Conservation (phyloP, 2,888 invertebrate species). For the Slavum lentiscoides region DNA sequence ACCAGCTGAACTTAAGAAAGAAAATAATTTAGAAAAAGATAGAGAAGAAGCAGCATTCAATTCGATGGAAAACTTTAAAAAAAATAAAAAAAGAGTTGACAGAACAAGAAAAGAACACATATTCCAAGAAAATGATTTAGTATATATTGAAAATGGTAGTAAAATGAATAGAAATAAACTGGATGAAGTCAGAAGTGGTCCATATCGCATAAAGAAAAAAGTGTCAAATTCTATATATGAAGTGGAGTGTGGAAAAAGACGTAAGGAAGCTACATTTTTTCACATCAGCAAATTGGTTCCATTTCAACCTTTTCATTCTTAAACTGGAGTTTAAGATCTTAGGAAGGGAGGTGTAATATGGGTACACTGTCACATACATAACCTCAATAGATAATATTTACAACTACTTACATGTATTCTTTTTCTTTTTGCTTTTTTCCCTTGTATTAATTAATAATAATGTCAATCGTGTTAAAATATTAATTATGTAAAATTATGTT, state of each 20-base stretch:
- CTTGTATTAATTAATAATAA: no score
- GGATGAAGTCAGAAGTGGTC: conserved; percentile 10
- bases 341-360: no score
- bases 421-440: no score
- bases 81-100: conserved; percentile 47
- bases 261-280: conserved; percentile 1
- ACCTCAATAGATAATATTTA: no score
- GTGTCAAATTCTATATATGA: conserved; percentile 19
- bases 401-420: no score
- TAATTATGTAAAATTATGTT: no score
- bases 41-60: conserved; percentile 44
- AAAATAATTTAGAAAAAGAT: conserved; percentile 32
- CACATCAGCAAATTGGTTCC: conserved; percentile 15
- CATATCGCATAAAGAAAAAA: background rate
- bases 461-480: no score
- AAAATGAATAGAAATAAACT: no score
- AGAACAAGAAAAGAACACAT: conserved; percentile 1
- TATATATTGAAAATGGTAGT: conserved; percentile 23
- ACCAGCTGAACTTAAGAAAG: conserved; percentile 35
- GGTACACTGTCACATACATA: no score
- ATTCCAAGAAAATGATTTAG: conserved; percentile 27
- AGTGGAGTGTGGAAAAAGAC: background rate
- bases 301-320: background rate
- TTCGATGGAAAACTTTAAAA: conserved; percentile 43
- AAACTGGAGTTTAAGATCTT: no score